Conservation (phyloP, 2,888 invertebrate species). For the Antitype chi region DNA sequence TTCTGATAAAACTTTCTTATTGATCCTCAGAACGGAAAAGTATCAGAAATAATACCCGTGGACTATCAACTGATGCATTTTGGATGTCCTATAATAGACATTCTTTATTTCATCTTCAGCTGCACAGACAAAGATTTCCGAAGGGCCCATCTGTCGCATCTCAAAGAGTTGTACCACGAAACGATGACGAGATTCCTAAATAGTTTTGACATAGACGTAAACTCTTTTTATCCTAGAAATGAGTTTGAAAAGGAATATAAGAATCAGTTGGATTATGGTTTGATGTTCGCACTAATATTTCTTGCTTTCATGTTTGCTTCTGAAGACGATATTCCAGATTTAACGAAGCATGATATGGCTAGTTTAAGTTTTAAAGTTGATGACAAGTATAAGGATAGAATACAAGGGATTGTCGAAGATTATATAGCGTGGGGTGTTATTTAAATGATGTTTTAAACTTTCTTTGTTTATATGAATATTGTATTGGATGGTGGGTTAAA, state of each 20-base stretch:
- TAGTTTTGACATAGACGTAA: conserved; percentile 72
- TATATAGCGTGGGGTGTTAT: conserved; percentile 52
- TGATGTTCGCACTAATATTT: conserved; percentile 65
- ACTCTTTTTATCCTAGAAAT: conserved; percentile 68
- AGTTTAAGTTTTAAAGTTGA: conserved; percentile 61
- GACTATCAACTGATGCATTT: conserved; percentile 76
- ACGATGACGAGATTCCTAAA: conserved; percentile 69
- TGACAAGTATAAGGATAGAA: conserved; percentile 62
- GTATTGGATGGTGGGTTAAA: conserved; percentile 4
- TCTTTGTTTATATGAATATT: not conserved
- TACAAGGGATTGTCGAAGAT: conserved; percentile 71
- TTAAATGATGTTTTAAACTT: not conserved
- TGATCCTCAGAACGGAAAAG: conserved; percentile 68
- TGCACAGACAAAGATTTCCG: conserved; percentile 75
- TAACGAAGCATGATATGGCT: conserved; percentile 47
- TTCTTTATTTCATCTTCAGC: conserved; percentile 74
- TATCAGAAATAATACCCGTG: conserved; percentile 70
- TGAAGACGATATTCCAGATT: conserved; percentile 69
- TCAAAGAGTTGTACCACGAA: conserved; percentile 74
- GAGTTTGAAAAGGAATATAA: conserved; percentile 72
- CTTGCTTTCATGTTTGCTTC: conserved; percentile 71
- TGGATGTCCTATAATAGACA: conserved; percentile 74
- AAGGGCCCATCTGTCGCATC: conserved; percentile 66
- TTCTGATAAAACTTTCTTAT: not conserved
- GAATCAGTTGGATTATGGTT: conserved; percentile 72